Evolutionary conservation across 2,888 invertebrate genomes (phyloP).

Genomic region (Patella caerulea): DNA sequence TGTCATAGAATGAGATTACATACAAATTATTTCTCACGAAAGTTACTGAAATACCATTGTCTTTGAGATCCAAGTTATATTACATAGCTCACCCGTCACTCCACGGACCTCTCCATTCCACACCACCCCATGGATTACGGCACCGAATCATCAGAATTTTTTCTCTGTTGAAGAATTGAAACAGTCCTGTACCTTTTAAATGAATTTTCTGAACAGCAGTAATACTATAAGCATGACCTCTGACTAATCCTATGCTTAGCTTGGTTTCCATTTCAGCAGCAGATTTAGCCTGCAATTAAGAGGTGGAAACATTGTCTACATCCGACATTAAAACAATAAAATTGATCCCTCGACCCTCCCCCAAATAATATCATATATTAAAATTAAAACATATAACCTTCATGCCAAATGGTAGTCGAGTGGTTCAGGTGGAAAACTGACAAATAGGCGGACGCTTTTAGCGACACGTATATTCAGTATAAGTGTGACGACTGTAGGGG

Average conservation of each 20-base stretch:
- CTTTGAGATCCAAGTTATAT: not conserved
- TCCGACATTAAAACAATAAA: no score
- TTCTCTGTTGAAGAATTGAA: conserved; percentile 71
- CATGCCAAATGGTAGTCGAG: no score
- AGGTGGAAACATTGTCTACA: not conserved
- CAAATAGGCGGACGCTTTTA: no score
- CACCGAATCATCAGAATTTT: conserved; percentile 75
- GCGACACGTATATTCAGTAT: no score
- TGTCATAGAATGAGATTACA: no score
- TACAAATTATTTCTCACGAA: no score
- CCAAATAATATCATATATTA: no score
- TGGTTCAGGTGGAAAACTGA: no score
- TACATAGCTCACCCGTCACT: conserved; percentile 73
- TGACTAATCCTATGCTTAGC: conserved; percentile 75
- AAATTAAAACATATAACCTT: no score
- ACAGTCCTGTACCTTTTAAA: conserved; percentile 66
- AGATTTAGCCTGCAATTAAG: conserved; percentile 42
- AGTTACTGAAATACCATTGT: no score
- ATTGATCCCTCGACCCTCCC: no score
- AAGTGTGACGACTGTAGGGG: no score
- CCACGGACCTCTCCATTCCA: conserved; percentile 76
- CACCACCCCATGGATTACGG: conserved; percentile 76
- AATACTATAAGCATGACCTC: conserved; percentile 78
- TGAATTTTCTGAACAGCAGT: conserved; percentile 74
- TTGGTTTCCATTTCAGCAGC: conserved; percentile 74